Conservation (phyloP, 2,888 invertebrate species). For the Anaspis maculata region DNA sequence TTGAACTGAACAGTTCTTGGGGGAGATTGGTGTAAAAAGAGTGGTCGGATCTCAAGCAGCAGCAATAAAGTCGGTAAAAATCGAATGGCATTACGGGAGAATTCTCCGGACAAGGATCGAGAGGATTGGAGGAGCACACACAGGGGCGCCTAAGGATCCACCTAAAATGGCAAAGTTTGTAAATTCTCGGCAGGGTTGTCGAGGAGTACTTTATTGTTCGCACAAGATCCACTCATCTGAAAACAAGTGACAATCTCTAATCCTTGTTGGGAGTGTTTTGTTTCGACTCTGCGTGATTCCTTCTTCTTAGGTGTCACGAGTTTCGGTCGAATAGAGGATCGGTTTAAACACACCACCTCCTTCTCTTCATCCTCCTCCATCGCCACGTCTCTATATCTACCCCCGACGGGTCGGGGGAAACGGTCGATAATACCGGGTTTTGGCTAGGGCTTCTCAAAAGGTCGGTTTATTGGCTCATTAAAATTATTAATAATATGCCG, state of each 20-base stretch:
- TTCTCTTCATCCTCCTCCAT: conserved; percentile 10
- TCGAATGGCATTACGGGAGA: too few species aligned
- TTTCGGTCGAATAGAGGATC: conserved; percentile 23
- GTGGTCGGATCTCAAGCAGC: too few species aligned
- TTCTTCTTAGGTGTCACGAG: conserved; percentile 33
- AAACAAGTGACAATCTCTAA: conserved; percentile 36
- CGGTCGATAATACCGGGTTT: conserved; percentile 36
- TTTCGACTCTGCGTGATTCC: conserved; percentile 35
- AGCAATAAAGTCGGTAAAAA: too few species aligned
- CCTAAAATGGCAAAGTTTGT: conserved; percentile 30
- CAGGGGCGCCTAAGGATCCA: conserved; percentile 5
- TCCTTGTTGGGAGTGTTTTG: conserved; percentile 35
- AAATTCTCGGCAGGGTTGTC: conserved; percentile 27
- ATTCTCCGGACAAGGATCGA: too few species aligned
- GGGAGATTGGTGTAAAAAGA: too few species aligned
- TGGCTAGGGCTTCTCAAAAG: conserved; percentile 32
- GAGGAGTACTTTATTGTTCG: conserved; percentile 32
- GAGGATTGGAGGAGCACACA: too few species aligned
- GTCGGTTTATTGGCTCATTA: conserved; percentile 34
- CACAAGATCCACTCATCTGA: conserved; percentile 33
- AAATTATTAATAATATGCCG: conserved; percentile 26
- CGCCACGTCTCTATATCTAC: too few species aligned
- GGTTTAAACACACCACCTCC: conserved; percentile 15
- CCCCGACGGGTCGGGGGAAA: conserved; percentile 2
- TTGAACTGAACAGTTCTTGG: too few species aligned